Evolutionary conservation across 2,113 vertebrate species (phyloP).

Genomic region (Speoplatyrhinus poulsoni): DNA sequence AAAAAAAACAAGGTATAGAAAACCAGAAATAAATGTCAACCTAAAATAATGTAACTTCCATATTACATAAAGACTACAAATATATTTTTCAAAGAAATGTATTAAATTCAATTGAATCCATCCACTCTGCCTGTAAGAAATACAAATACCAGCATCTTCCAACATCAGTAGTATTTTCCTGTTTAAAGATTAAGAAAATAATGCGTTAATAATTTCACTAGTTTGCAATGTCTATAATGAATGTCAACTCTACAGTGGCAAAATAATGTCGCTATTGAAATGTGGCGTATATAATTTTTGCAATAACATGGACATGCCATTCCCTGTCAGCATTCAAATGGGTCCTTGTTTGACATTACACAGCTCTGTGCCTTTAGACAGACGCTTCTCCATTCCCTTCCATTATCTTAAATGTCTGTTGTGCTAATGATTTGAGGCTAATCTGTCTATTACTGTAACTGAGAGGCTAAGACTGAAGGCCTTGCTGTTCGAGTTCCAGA

Average conservation of each 20-base stretch:
- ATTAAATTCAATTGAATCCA: too few species aligned
- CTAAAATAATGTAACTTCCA: background rate
- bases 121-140: too few species aligned
- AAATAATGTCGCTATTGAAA: background rate
- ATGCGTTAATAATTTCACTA: background rate
- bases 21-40: too few species aligned
- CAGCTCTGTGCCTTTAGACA: slow-evolving; percentile 2
- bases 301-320: too few species aligned
- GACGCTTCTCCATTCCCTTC: slow-evolving; percentile 34
- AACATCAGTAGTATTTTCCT: too few species aligned
- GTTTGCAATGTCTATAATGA: background rate
- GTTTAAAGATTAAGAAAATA: too few species aligned
- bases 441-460: slow-evolving; percentile 12
- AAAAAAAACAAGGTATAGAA: slow-evolving; percentile 22
- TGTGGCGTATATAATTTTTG: background rate
- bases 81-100: too few species aligned
- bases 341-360: background rate
- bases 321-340: background rate
- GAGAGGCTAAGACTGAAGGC: slow-evolving; percentile 14
- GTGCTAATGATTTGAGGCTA: slow-evolving; percentile 17
- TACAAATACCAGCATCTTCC: too few species aligned
- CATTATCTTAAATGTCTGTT: slow-evolving; percentile 40
- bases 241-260: too few species aligned
- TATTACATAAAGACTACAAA: too few species aligned
- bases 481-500: slow-evolving; percentile 20